These are phyloP conservation scores for Apistogramma diplotaenia DNA, from an alignment of 2,113 vertebrate genomes.

Conservation along the genomic window DNA sequence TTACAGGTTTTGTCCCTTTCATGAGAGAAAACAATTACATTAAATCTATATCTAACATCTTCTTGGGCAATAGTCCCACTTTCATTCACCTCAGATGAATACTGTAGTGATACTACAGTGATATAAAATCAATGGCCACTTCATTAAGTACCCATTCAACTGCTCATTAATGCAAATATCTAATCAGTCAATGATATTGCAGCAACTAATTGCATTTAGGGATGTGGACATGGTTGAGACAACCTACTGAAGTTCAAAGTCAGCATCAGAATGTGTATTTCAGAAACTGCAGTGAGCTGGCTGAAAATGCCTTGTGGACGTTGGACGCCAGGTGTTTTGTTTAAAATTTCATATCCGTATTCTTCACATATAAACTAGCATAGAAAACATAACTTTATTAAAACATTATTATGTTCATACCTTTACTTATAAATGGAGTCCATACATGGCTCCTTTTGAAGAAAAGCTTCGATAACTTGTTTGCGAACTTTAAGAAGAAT, in stretches of 20 bases:
- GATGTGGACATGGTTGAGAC: not conserved
- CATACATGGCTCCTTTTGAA: too few relatives aligned
- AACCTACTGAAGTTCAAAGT: not conserved
- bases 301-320: not conserved
- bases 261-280: not conserved
- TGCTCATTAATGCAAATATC: not conserved
- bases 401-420: too few relatives aligned
- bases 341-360: too few relatives aligned
- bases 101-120: too few relatives aligned
- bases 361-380: too few relatives aligned
- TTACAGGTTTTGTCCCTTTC: not conserved
- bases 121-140: not conserved
- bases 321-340: too few relatives aligned
- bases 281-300: not conserved
- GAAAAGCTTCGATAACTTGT: too few relatives aligned
- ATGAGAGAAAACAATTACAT: not conserved
- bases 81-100: not conserved
- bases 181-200: not conserved
- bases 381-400: too few relatives aligned
- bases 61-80: too few relatives aligned
- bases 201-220: not conserved
- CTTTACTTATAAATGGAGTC: too few relatives aligned
- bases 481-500: too few relatives aligned
- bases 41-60: not conserved
- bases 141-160: not conserved